These are phyloP conservation scores for Chaetoderma sp. DNA, from an alignment of 2,888 invertebrate species.

Conservation along the genomic window DNA sequence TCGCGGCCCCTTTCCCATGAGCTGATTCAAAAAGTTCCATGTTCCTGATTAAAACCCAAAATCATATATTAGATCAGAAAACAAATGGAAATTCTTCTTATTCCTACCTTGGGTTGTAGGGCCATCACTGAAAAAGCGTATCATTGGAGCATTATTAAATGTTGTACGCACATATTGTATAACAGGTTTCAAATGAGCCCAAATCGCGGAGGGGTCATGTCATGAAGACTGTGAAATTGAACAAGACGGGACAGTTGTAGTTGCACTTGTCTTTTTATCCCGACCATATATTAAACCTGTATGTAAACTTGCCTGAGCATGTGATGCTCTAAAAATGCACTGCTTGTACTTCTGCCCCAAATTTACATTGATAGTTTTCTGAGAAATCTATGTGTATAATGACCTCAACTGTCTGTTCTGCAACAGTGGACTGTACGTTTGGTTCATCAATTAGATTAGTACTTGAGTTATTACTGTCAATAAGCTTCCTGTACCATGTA, in stretches of 20 bases:
- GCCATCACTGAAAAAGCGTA: slow-evolving; percentile 59
- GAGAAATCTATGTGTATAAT: too few relatives aligned
- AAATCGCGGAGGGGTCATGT: slow-evolving; percentile 64
- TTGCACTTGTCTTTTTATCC: too few relatives aligned
- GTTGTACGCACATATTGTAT: slow-evolving; percentile 9
- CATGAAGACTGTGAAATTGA: slow-evolving; percentile 52
- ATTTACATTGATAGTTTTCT: slow-evolving; percentile 65
- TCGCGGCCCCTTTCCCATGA: slow-evolving; percentile 61
- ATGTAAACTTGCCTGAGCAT: slow-evolving; percentile 59
- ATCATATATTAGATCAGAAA: slow-evolving; percentile 25
- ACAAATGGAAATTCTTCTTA: slow-evolving; percentile 60
- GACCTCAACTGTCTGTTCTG: too few relatives aligned
- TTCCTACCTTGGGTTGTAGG: slow-evolving; percentile 65
- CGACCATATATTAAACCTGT: slow-evolving; percentile 66
- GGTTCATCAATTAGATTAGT: too few relatives aligned
- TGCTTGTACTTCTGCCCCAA: slow-evolving; percentile 62
- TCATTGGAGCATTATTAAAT: background rate
- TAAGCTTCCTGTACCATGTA: too few relatives aligned
- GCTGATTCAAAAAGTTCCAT: slow-evolving; percentile 62
- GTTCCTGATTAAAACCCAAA: slow-evolving; percentile 44
- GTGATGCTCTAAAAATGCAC: slow-evolving; percentile 53
- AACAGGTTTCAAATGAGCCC: slow-evolving; percentile 64
- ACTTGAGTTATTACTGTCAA: too few relatives aligned
- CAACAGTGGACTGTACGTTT: too few relatives aligned
- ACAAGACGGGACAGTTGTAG: slow-evolving; percentile 41